A percentile compares a stretch with the other conserved stretches of the same genome.
Evolutionary conservation across 2,888 invertebrate species (phyloP).

Genomic region (Theretra japonica): DNA sequence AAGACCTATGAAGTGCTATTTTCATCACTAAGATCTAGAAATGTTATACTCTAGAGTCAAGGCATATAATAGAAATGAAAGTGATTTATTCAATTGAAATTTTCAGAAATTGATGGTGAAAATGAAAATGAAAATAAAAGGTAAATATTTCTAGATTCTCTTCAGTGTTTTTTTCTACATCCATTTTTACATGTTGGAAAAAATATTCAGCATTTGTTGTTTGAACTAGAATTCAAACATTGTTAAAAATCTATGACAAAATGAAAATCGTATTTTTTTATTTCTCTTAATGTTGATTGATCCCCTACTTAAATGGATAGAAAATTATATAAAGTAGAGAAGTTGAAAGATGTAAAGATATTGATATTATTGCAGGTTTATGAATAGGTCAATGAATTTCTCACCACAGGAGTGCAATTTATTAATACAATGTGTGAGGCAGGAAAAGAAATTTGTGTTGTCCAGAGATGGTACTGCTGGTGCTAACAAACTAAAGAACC

Average conservation of each 20-base stretch:
- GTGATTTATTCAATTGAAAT: too few species aligned
- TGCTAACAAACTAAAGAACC: conserved; percentile 57
- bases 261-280: not conserved
- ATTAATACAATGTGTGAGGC: conserved; percentile 67
- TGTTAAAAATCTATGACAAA: too few species aligned
- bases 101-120: conserved; percentile 45
- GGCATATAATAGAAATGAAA: too few species aligned
- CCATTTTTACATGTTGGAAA: too few species aligned
- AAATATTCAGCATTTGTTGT: too few species aligned
- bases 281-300: not conserved
- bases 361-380: conserved; percentile 17
- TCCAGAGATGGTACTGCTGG: conserved; percentile 51
- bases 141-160: conserved; percentile 37
- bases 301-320: too few species aligned
- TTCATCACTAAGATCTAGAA: too few species aligned
- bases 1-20: too few species aligned
- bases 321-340: not conserved
- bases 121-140: conserved; percentile 39
- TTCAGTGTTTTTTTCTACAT: not conserved
- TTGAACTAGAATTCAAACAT: too few species aligned
- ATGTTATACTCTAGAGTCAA: too few species aligned
- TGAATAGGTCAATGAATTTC: conserved; percentile 56
- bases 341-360: not conserved
- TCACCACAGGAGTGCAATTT: conserved; percentile 67
- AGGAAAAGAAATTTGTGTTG: conserved; percentile 67